Evolutionary conservation across 2,888 invertebrate genomes (phyloP), one percentile per base, ranked within the genome.

Genomic region (Plutella xylostella): DNA sequence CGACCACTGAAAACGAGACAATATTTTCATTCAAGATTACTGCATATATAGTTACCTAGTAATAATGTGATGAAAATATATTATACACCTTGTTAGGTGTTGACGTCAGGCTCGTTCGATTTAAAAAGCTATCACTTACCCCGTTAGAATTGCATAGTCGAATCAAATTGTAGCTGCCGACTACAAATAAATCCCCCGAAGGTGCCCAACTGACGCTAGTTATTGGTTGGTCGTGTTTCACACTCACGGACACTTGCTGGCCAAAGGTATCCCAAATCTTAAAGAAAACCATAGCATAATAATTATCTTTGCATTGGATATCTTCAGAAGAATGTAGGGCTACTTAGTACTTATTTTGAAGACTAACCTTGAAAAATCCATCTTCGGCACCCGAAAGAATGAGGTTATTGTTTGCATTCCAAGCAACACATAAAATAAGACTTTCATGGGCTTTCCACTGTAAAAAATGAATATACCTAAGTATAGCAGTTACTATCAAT

Each of bases 361-460:
- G 30, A 33, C 28, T 53, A 58, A 92, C 92, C 86, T 93, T 94
- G 54, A 92, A 93, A 54, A 87, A 88, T 51, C 96, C 96, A 73
- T 99, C 99, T 82, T 99, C 98, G 42, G 96, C 96, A 0, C 98
- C 98, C 3, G 98, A 97, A 12, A 96, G 90, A 20, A 99, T 90
- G 6, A 97, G 85, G 53, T 94, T 92, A 55, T 96, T 94, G 53
- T 92, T 92, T 0, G 93, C 90, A 70, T 98, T 98, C 99, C 99
- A 99, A 55, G 96, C 93, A 0, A 96, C 87, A 54, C 95, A 92
- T 47, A 98, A 80, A 47, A 99, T 92, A 2, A 98, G 79, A 1
- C 94, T 96, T 56, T 98, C 98, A 61, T 99, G 99, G 4, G 96
- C 99, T 67, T 93, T 92, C 97, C 98, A 98, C 93, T 96, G 69